These are phyloP conservation scores for Sminthurides aquaticus DNA, from an alignment of 2,888 invertebrate species.

Conservation along the genomic window DNA sequence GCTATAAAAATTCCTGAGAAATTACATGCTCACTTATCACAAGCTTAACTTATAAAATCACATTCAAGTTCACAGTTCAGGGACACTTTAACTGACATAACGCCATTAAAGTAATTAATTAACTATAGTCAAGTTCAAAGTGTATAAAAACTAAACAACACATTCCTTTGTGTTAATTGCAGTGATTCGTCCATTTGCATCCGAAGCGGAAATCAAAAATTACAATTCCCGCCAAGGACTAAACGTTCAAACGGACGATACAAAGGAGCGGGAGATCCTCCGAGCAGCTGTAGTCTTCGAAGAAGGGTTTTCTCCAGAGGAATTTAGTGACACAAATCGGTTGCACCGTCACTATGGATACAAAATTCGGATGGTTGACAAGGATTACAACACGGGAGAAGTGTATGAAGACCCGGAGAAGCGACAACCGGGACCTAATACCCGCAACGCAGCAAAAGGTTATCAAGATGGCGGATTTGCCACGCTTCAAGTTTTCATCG, in stretches of 20 bases:
- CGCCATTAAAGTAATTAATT: no score
- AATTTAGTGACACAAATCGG: constrained; percentile 2
- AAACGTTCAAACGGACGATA: background rate
- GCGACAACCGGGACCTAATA: background rate
- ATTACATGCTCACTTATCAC: no score
- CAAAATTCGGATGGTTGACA: constrained; percentile 28
- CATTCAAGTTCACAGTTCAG: no score
- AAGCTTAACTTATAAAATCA: no score
- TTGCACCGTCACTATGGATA: constrained; percentile 20
- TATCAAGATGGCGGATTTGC: constrained; percentile 40
- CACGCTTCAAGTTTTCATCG: constrained; percentile 40
- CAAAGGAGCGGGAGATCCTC: constrained; percentile 17
- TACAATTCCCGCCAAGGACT: constrained; percentile 20
- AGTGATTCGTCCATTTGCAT: constrained; percentile 10
- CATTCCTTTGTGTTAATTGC: no score
- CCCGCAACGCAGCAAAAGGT: constrained; percentile 8
- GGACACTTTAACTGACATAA: no score
- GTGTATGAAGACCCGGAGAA: constrained; percentile 5
- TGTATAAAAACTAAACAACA: no score
- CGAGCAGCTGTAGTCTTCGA: constrained; percentile 34
- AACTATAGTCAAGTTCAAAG: no score
- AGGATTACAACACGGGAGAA: constrained; percentile 15
- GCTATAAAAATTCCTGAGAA: no score
- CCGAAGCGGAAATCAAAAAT: constrained; percentile 16
- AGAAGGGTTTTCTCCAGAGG: constrained; percentile 24